A percentile compares a stretch with the other conserved stretches of the same genome.
These are phyloP conservation scores for Hiodon tergisus DNA, from an alignment of 2,113 vertebrate species.

Conservation along the genomic window DNA sequence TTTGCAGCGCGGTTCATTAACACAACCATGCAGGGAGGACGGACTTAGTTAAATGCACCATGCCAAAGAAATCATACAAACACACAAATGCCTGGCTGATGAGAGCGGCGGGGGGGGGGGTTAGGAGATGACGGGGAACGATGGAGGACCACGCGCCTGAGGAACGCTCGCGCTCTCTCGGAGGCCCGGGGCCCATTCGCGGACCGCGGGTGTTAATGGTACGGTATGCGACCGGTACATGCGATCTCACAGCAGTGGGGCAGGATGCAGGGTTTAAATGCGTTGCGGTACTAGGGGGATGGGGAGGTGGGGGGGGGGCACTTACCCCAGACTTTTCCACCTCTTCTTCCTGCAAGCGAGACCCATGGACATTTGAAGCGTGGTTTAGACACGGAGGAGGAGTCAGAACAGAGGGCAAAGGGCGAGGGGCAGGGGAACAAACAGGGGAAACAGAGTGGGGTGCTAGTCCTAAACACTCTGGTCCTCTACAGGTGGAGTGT, in stretches of 20 bases:
- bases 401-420: slow-evolving; percentile 68
- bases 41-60: slow-evolving; percentile 38
- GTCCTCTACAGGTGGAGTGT: no score
- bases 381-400: slow-evolving; percentile 65
- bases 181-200: not conserved
- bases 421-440: slow-evolving; percentile 63
- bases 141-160: not conserved
- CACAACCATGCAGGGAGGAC: slow-evolving; percentile 50
- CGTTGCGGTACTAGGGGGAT: no score
- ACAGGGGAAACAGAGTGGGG: slow-evolving; percentile 44
- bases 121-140: not conserved
- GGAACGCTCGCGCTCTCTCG: not conserved
- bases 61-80: slow-evolving; percentile 47
- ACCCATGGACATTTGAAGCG: slow-evolving; percentile 93
- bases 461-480: no score
- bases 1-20: slow-evolving; percentile 38
- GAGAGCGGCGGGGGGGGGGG: slow-evolving; percentile 33
- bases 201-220: slow-evolving; percentile 1
- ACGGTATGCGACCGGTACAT: slow-evolving; percentile 37
- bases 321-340: slow-evolving; percentile 99
- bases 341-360: slow-evolving; percentile 99
- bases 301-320: slow-evolving; percentile 52
- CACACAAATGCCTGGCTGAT: slow-evolving; percentile 39
- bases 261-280: slow-evolving; percentile 21
- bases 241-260: slow-evolving; percentile 36